Conservation (phyloP, 2,888 invertebrate genomes). For the Megalurothrips usitatus region DNA sequence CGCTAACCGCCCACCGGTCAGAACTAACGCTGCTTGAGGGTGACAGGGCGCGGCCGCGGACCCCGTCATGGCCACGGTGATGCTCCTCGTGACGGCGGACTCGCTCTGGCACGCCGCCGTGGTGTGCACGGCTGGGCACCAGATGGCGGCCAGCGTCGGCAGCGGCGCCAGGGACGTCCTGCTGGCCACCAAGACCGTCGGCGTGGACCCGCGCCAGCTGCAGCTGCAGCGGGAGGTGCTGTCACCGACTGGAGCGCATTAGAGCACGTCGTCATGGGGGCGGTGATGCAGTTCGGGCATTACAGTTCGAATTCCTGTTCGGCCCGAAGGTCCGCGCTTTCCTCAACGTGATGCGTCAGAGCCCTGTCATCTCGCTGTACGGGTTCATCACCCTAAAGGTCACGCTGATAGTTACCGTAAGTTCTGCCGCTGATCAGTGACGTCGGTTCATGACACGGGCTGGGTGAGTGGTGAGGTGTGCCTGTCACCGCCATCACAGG, state of each 20-base stretch:
- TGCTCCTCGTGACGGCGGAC: not conserved
- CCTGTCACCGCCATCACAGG: no score
- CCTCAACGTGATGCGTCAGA: not conserved
- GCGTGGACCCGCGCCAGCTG: not conserved
- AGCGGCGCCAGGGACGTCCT: not conserved
- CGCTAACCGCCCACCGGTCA: no score
- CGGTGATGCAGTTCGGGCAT: no score
- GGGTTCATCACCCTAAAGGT: not conserved
- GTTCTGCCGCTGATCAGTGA: not conserved
- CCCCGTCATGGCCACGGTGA: not conserved
- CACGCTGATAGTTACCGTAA: not conserved
- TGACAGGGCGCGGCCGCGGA: not conserved
- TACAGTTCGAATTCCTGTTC: not conserved
- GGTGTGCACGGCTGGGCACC: not conserved
- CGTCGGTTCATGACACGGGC: no score
- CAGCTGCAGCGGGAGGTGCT: not conserved
- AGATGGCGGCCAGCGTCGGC: not conserved
- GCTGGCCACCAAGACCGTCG: not conserved
- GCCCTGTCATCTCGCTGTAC: not conserved
- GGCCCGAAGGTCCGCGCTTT: not conserved
- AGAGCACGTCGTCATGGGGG: no score
- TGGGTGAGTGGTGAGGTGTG: no score
- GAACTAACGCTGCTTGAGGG: no score
- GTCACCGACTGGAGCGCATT: not conserved
- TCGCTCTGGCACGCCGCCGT: conserved; percentile 9